These are phyloP conservation scores for Redunca redunca DNA, from an alignment of 2,113 vertebrate species.

Conservation along the genomic window DNA sequence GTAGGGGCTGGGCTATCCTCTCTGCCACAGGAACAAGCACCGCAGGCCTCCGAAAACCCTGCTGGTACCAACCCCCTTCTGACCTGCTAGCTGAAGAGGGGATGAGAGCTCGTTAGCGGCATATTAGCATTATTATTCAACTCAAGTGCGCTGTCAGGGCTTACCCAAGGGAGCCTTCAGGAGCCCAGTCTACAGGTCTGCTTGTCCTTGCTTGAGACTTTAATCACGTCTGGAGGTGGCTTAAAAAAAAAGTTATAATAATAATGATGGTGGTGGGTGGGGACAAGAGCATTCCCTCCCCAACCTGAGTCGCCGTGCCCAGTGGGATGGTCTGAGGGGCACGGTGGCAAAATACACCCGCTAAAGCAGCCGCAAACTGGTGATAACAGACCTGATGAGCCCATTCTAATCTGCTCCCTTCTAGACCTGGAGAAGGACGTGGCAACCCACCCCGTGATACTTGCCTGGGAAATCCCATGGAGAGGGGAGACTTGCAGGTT, in stretches of 20 bases:
- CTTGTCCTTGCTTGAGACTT: slow-evolving; percentile 49
- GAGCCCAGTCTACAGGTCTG: not conserved
- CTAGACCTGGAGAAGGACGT: not conserved
- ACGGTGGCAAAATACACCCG: accelerated
- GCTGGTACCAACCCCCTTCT: not conserved
- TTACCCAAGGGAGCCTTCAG: not conserved
- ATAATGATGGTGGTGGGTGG: not conserved
- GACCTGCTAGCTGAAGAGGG: not conserved
- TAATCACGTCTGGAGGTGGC: slow-evolving; percentile 14
- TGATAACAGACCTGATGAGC: accelerated
- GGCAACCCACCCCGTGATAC: not conserved
- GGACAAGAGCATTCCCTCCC: not conserved
- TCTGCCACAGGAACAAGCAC: not conserved
- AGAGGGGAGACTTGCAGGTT: not conserved
- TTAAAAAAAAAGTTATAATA: not conserved
- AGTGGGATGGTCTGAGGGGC: not conserved
- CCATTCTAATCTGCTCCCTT: no score
- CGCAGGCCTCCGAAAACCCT: not conserved
- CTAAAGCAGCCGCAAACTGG: not conserved
- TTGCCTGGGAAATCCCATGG: not conserved
- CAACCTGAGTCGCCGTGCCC: not conserved
- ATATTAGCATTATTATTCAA: slow-evolving; percentile 47
- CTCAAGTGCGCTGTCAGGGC: not conserved
- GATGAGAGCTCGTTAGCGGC: not conserved
- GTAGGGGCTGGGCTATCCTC: not conserved